phyloP scores from a whole-genome alignment of 2,797 vertebrate species.

The Tenualosa ilisha region DNA sequence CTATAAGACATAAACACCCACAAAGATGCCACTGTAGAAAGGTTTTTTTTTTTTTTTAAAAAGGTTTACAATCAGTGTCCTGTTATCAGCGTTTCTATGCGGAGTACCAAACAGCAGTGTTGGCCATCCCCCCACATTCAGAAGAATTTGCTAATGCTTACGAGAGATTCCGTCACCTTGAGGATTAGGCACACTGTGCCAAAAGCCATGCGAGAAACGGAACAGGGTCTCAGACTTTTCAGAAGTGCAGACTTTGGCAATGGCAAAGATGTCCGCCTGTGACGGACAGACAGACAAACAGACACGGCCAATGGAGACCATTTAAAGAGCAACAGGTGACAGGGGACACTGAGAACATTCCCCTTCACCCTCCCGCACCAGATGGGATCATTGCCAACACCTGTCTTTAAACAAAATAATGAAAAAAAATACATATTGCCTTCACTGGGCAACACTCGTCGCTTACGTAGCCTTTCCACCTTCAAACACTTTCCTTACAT shows the following conservation, averaged over 20 bases:
- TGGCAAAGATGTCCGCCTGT: neutral
- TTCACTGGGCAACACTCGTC: constrained; percentile 3
- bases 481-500: constrained; percentile 46
- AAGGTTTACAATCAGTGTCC: constrained; percentile 77
- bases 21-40: constrained; percentile 73
- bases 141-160: constrained; percentile 40
- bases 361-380: neutral
- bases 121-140: constrained; percentile 63
- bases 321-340: neutral
- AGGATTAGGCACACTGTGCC: neutral
- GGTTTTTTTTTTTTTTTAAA: constrained; percentile 52
- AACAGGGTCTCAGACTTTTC: neutral
- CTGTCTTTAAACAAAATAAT: constrained; percentile 53
- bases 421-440: constrained; percentile 27
- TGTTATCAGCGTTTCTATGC: constrained; percentile 65
- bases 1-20: constrained; percentile 82
- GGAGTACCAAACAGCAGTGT: constrained; percentile 63
- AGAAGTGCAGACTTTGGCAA: constrained; percentile 20
- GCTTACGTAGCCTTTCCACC: constrained; percentile 32
- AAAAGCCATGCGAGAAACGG: neutral
- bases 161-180: constrained; percentile 43
- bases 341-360: constrained; percentile 42
- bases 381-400: constrained; percentile 57
- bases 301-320: neutral
- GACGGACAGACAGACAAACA: neutral